phyloP scores from a whole-genome alignment of 1,140 invertebrate species.

The Mamestra configurata region DNA sequence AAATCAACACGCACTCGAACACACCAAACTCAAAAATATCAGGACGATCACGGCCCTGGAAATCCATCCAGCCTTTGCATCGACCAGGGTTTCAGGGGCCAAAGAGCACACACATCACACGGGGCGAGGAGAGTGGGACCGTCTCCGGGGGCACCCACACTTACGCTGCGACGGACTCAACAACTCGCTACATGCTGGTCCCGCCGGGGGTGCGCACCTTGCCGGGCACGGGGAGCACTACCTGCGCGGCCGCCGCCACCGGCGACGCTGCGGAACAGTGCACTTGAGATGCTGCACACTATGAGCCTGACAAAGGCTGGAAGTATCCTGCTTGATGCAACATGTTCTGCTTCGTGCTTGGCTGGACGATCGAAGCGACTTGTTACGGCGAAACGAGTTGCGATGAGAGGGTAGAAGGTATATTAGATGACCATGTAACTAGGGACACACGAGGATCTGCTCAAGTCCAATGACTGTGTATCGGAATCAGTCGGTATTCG shows the following conservation, averaged over 20 bases:
- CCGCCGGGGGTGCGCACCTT: conserved; percentile 78
- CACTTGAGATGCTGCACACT: conserved; percentile 54
- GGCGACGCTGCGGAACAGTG: conserved; percentile 73
- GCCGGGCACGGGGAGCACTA: conserved; percentile 84
- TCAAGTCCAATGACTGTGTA: background rate
- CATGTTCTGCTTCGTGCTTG: conserved; percentile 24
- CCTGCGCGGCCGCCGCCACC: conserved; percentile 69
- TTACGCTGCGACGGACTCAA: conserved; percentile 75
- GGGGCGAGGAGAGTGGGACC: conserved; percentile 44
- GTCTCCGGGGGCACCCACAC: conserved; percentile 61
- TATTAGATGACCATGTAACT: background rate
- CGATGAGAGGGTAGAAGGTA: background rate
- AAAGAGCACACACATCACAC: conserved; percentile 59
- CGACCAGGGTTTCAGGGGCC: conserved; percentile 15
- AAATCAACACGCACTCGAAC: conserved; percentile 49
- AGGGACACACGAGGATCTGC: background rate
- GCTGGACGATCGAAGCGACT: conserved; percentile 19
- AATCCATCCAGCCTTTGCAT: conserved; percentile 24
- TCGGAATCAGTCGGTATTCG: no score
- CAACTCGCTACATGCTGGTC: conserved; percentile 69
- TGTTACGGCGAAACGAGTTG: conserved; percentile 31
- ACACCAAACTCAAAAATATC: conserved; percentile 55
- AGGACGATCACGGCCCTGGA: conserved; percentile 1
- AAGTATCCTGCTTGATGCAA: conserved; percentile 28
- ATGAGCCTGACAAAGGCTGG: background rate